phyloP scores from a whole-genome alignment of 2,113 vertebrate species.

The Clarias magur region DNA sequence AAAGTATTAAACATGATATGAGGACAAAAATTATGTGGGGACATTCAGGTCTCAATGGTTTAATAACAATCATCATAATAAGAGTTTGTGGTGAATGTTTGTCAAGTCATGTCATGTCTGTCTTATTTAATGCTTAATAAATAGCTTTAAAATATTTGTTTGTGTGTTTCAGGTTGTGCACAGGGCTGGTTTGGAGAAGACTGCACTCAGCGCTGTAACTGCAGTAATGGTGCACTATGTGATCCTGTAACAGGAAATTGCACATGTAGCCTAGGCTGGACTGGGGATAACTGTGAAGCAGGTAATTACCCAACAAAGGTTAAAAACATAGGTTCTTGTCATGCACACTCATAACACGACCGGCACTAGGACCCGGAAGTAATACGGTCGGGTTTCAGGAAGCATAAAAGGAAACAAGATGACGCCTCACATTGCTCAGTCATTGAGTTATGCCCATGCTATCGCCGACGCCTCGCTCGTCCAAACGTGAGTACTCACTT shows the following conservation, averaged over 20 bases:
- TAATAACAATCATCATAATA: not conserved
- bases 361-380: too few species aligned
- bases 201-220: constrained; percentile 78
- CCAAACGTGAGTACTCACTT: too few species aligned
- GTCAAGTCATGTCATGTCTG: not conserved
- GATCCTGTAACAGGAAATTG: constrained; percentile 75
- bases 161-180: constrained; percentile 43
- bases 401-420: too few species aligned
- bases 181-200: constrained; percentile 71
- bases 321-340: not conserved
- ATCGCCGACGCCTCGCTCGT: too few species aligned
- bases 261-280: constrained; percentile 85
- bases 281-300: constrained; percentile 74
- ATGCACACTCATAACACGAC: too few species aligned
- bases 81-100: not conserved
- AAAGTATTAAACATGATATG: too few species aligned
- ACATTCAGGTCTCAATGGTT: too few species aligned
- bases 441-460: too few species aligned
- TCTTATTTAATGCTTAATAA: not conserved
- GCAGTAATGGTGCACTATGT: constrained; percentile 81
- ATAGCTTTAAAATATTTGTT: not conserved
- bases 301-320: constrained; percentile 63
- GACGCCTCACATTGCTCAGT: too few species aligned
- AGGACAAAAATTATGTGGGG: too few species aligned
- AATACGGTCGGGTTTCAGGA: too few species aligned